Percentiles rank a stretch among this genome's conserved stretches.
phyloP scores from a whole-genome alignment of 1,140 invertebrate species.

The Bombus confusus region DNA sequence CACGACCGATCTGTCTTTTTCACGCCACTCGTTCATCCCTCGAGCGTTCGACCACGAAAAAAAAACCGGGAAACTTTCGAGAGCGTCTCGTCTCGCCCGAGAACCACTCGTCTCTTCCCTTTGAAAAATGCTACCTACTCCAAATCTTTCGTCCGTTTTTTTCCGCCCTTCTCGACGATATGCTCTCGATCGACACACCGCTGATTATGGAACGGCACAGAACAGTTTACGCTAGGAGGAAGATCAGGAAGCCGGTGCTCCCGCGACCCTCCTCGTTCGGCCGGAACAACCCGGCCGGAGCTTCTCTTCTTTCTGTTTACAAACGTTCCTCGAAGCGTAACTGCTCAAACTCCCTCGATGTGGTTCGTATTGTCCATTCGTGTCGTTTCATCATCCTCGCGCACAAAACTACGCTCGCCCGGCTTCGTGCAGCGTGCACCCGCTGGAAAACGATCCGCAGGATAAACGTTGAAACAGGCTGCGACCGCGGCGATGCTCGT shows the following conservation, averaged over 20 bases:
- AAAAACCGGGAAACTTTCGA: not conserved
- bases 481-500: not conserved
- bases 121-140: not conserved
- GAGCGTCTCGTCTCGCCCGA: not conserved
- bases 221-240: not conserved
- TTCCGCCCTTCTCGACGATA: not conserved
- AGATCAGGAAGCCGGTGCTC: conserved; percentile 31
- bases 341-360: not conserved
- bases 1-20: conserved; percentile 2
- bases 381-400: not conserved
- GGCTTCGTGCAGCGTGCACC: not conserved
- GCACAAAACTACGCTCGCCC: not conserved
- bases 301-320: conserved; percentile 24
- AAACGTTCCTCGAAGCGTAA: not conserved
- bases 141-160: not conserved
- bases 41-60: not conserved
- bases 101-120: not conserved
- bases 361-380: not conserved
- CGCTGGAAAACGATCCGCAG: not conserved
- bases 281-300: not conserved
- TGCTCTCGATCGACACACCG: not conserved
- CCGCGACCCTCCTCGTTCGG: conserved; percentile 18
- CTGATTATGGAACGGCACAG: not conserved
- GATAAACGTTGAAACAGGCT: not conserved
- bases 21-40: conserved; percentile 28